Conservation (phyloP, 2,888 invertebrate genomes). For the Calameuta filiformis region DNA sequence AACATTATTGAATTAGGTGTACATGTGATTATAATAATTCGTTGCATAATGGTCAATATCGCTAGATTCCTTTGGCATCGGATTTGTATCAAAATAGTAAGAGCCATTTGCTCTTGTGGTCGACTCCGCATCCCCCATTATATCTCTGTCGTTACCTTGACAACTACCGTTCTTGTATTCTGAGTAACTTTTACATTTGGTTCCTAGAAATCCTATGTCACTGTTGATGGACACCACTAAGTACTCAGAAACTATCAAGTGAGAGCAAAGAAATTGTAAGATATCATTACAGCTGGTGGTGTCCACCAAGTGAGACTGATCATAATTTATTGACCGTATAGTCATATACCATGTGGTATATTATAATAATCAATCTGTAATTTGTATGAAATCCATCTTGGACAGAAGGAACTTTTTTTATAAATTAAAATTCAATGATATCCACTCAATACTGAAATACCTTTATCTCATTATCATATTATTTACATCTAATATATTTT, state of each 20-base stretch:
- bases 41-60: not conserved
- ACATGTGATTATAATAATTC: too few relatives aligned
- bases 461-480: too few relatives aligned
- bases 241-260: slow-evolving; percentile 45
- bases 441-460: too few relatives aligned
- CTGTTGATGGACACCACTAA: slow-evolving; percentile 55
- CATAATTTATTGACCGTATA: too few relatives aligned
- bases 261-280: slow-evolving; percentile 49
- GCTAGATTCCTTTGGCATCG: not conserved
- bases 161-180: not conserved
- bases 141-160: not conserved
- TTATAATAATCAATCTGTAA: too few relatives aligned
- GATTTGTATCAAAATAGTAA: not conserved
- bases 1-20: too few relatives aligned
- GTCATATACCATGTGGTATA: too few relatives aligned
- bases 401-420: too few relatives aligned
- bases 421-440: too few relatives aligned
- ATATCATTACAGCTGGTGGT: slow-evolving; percentile 50
- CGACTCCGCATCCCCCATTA: not conserved
- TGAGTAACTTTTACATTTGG: not conserved
- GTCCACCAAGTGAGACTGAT: slow-evolving; percentile 43
- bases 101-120: not conserved
- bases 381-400: too few relatives aligned
- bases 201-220: not conserved
- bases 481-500: too few relatives aligned